Evolutionary conservation across 2,888 invertebrate species (phyloP).

Genomic region (Cheilosia urbana): DNA sequence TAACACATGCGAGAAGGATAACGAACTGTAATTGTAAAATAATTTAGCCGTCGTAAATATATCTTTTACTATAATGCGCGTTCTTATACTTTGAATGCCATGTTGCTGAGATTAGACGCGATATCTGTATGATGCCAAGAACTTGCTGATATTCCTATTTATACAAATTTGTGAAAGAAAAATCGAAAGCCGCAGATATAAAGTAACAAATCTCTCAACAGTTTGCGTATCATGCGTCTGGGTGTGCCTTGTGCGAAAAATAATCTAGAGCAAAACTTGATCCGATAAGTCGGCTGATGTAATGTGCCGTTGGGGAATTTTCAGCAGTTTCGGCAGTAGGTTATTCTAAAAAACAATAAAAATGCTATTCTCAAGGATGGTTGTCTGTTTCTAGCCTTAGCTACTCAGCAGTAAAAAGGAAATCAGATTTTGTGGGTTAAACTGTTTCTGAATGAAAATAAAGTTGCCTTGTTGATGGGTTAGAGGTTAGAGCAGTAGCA

Average conservation of each 20-base stretch:
- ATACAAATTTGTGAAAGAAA: constrained; percentile 43
- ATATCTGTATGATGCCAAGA: constrained; percentile 49
- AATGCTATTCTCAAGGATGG: not conserved
- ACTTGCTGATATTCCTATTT: constrained; percentile 46
- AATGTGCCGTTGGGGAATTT: not conserved
- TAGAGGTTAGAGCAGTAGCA: no score
- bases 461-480: no score
- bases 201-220: not conserved
- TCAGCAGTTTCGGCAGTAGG: not conserved
- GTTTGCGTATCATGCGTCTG: constrained; percentile 28
- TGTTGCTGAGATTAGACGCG: constrained; percentile 44
- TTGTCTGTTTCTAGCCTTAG: no score
- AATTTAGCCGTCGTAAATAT: not conserved
- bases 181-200: constrained; percentile 4
- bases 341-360: not conserved
- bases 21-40: constrained; percentile 22
- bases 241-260: not conserved
- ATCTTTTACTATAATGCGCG: not conserved
- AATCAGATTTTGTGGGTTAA: no score
- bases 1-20: constrained; percentile 51
- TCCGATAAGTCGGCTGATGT: not conserved
- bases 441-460: no score
- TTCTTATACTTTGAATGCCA: constrained; percentile 67
- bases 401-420: no score
- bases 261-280: constrained; percentile 1